phyloP scores from a whole-genome alignment of 2,888 invertebrate species.

The Rhodophaea formosa region DNA sequence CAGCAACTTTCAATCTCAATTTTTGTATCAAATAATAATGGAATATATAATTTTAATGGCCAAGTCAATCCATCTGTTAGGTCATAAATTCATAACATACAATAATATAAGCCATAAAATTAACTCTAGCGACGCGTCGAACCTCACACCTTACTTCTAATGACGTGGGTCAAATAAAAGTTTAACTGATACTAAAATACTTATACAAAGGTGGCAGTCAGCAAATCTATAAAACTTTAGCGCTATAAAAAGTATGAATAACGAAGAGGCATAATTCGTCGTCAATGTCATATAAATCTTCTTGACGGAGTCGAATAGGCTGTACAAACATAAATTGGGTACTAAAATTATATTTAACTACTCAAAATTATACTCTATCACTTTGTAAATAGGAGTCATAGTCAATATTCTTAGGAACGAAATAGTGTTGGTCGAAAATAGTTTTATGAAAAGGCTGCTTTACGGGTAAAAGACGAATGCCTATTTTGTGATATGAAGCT shows the following conservation, averaged over 20 bases:
- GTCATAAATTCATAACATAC: conserved; percentile 10
- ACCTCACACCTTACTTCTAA: conserved; percentile 9
- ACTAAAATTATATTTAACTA: neutral
- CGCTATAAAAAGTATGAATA: conserved; percentile 17
- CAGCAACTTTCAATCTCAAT: too few relatives aligned
- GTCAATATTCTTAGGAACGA: neutral
- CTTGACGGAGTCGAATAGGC: conserved; percentile 9
- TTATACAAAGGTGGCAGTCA: conserved; percentile 18
- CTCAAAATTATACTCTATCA: conserved; percentile 16
- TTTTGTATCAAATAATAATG: too few relatives aligned
- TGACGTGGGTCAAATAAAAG: conserved; percentile 11
- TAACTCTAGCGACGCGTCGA: conserved; percentile 8
- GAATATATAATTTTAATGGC: conserved; percentile 1
- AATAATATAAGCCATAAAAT: conserved; percentile 9
- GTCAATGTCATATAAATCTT: conserved; percentile 19
- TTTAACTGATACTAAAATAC: conserved; percentile 12
- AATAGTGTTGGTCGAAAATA: conserved; percentile 20
- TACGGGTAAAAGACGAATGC: conserved; percentile 18
- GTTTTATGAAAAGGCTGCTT: conserved; percentile 20
- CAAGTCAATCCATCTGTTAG: neutral
- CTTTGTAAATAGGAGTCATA: neutral
- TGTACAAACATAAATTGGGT: neutral
- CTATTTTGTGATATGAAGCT: conserved; percentile 16
- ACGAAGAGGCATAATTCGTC: conserved; percentile 20
- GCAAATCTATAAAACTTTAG: conserved; percentile 16